Percentiles rank a stretch among this genome's conserved stretches.
Conservation (phyloP, 2,888 invertebrate genomes). For the Leptopilina myrica region DNA sequence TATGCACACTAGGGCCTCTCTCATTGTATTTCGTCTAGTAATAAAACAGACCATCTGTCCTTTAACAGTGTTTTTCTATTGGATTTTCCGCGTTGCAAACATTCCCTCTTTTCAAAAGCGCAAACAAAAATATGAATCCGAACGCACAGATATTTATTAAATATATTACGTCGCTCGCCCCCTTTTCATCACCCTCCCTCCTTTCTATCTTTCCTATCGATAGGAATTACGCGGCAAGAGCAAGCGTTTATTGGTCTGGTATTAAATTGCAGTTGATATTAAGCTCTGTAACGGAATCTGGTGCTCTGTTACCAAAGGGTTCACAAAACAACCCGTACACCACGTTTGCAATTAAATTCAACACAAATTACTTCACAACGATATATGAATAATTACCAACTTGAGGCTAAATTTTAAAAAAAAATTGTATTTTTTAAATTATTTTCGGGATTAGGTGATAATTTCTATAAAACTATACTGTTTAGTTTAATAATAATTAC, state of each 20-base stretch:
- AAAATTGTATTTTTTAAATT: constrained; percentile 28
- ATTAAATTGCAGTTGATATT: constrained; percentile 64
- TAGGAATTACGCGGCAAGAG: constrained; percentile 54
- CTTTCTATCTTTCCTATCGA: constrained; percentile 6
- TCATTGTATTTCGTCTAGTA: constrained; percentile 26
- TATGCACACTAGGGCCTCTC: constrained; percentile 8
- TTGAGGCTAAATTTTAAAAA: constrained; percentile 47
- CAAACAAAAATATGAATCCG: constrained; percentile 29
- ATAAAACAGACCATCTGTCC: constrained; percentile 39
- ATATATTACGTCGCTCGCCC: not conserved
- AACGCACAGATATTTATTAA: constrained; percentile 9
- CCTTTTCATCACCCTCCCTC: not conserved
- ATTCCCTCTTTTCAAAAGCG: constrained; percentile 1
- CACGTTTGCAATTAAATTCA: constrained; percentile 65
- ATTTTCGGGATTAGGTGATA: no score
- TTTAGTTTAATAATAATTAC: no score
- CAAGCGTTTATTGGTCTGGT: constrained; percentile 57
- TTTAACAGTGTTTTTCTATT: constrained; percentile 37
- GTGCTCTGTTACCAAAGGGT: constrained; percentile 27
- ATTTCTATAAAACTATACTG: no score
- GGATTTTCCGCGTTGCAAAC: constrained; percentile 33
- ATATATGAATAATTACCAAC: constrained; percentile 64
- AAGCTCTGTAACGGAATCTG: constrained; percentile 57
- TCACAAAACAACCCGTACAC: not conserved
- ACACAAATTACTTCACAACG: constrained; percentile 61